Evolutionary conservation across 2,797 vertebrate genomes (phyloP).

Genomic region (Chaetodon trifasciatus): DNA sequence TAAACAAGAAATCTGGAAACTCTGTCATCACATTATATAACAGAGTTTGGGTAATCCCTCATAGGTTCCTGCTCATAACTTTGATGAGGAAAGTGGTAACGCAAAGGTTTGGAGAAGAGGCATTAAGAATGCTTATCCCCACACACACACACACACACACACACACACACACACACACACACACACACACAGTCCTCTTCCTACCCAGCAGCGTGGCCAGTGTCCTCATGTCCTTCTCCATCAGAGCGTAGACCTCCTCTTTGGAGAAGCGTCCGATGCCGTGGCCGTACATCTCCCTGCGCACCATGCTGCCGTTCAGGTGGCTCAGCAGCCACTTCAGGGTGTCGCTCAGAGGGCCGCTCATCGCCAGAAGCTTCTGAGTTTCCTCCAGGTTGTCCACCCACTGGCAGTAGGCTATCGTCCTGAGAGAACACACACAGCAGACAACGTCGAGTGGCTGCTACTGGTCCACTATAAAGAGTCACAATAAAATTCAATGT

Average conservation of each 20-base stretch:
- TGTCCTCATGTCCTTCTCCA: constrained; percentile 99
- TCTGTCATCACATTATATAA: constrained; percentile 25
- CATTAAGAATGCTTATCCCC: constrained; percentile 1
- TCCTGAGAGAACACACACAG: constrained; percentile 83
- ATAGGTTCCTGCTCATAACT: not conserved
- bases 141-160: not conserved
- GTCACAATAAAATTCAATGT: not conserved
- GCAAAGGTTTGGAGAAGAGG: not conserved
- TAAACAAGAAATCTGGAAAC: not conserved
- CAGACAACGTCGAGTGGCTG: not conserved
- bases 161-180: not conserved
- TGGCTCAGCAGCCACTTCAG: constrained; percentile 96
- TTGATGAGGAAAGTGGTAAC: not conserved
- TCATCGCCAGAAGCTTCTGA: constrained; percentile 93
- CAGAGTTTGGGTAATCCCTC: constrained; percentile 22
- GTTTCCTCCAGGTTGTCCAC: constrained; percentile 97
- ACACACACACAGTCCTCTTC: not conserved
- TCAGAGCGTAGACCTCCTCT: constrained; percentile 94
- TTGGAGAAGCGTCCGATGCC: constrained; percentile 96
- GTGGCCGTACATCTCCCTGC: constrained; percentile 97
- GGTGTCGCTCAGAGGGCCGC: constrained; percentile 93
- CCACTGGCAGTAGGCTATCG: constrained; percentile 98
- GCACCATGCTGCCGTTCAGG: constrained; percentile 95
- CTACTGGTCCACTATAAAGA: not conserved
- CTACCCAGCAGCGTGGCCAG: constrained; percentile 95